phyloP scores from a whole-genome alignment of 2,888 invertebrate genomes.

The Oxyteleia sp. region DNA sequence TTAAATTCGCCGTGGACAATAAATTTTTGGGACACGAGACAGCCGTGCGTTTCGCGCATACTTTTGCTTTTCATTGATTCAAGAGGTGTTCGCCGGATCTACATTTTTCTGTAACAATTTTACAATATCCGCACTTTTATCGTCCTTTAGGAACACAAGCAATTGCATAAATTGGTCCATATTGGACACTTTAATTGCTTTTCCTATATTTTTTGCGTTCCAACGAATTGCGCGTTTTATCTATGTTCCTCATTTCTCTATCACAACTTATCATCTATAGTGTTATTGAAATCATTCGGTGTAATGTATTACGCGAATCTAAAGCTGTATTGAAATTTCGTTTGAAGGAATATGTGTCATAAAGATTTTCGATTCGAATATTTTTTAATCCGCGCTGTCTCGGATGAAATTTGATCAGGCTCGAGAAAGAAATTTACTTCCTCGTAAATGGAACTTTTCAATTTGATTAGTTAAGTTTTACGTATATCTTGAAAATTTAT shows the following conservation, averaged over 20 bases:
- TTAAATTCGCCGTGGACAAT: slow-evolving; percentile 51
- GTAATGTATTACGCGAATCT: no score
- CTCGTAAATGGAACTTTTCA: no score
- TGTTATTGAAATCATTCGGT: slow-evolving; percentile 43
- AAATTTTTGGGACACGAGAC: slow-evolving; percentile 40
- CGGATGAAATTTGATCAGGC: no score
- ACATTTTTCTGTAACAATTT: slow-evolving; percentile 58
- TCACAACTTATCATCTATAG: slow-evolving; percentile 31
- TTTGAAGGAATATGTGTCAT: no score
- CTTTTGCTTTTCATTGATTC: slow-evolving; percentile 65
- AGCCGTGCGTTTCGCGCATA: slow-evolving; percentile 48
- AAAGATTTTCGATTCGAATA: no score
- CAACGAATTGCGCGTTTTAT: slow-evolving; percentile 40
- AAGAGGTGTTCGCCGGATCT: slow-evolving; percentile 30
- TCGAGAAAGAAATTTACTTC: no score
- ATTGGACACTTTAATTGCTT: slow-evolving; percentile 66
- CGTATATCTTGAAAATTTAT: no score
- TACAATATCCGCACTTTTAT: slow-evolving; percentile 60
- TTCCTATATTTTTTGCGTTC: slow-evolving; percentile 50
- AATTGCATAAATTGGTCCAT: slow-evolving; percentile 64
- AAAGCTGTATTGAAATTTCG: no score
- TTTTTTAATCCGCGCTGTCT: no score
- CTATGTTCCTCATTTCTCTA: slow-evolving; percentile 39
- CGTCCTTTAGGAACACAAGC: slow-evolving; percentile 47
- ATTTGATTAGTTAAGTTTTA: no score